A percentile compares a stretch with the other conserved stretches of the same genome.
Evolutionary conservation across 2,888 invertebrate species (phyloP).

Genomic region (Nomada fabriciana): DNA sequence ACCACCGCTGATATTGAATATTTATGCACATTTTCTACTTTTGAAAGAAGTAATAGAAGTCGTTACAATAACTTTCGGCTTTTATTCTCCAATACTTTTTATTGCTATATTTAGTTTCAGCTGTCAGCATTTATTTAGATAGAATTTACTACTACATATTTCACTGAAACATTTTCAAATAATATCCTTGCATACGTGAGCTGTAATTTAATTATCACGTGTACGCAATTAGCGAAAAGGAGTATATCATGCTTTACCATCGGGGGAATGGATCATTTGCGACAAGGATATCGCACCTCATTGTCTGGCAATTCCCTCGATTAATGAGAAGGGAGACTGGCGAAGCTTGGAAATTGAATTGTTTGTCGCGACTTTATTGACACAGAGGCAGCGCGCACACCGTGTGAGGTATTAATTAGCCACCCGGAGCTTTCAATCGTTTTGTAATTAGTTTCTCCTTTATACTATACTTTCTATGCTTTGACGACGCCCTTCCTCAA

Average conservation of each 20-base stretch:
- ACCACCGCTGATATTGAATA: no score
- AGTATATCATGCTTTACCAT: neutral
- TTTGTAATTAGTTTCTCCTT: conserved; percentile 46
- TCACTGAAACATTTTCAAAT: neutral
- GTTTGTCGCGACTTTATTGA: conserved; percentile 59
- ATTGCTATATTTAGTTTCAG: no score
- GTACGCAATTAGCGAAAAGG: neutral
- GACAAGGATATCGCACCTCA: conserved; percentile 29
- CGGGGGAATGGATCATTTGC: conserved; percentile 7
- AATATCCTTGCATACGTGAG: neutral
- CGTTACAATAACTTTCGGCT: no score
- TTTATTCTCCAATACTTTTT: no score
- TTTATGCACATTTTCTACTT: no score
- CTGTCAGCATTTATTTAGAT: no score
- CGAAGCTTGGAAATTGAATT: conserved; percentile 57
- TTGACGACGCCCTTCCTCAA: neutral
- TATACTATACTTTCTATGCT: neutral
- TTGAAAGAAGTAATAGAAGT: no score
- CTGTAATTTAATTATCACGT: neutral
- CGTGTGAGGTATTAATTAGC: conserved; percentile 51
- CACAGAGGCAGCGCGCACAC: conserved; percentile 24
- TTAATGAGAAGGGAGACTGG: conserved; percentile 32
- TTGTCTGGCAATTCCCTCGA: conserved; percentile 38
- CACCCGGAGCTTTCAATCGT: conserved; percentile 27
- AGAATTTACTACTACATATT: no score